Evolutionary conservation across 1,140 invertebrate species (phyloP), one percentile per base, ranked within the genome.

Genomic region (Pseudomyrmex flavicornis): DNA sequence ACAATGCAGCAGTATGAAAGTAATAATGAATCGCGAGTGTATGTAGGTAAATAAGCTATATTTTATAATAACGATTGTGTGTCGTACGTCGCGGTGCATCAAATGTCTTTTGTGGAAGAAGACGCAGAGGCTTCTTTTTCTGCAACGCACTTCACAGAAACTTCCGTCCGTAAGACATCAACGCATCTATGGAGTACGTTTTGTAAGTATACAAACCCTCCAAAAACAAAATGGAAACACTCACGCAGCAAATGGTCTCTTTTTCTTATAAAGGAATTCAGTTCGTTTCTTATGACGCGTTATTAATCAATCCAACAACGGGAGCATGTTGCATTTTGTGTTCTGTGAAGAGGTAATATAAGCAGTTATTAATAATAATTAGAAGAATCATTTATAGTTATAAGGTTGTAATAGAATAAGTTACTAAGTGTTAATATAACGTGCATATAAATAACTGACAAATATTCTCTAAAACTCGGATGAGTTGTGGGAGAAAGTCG

Each of bases 391-490:
- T 75, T 63, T 59, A 70, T 59, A 79, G 74, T 83, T 73, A 61
- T 65, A 69, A 7, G 73, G 63, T 58, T 65, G 59, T 74, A 82
- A 75, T 73, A 77, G 74, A 35, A 35, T 80, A 80, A 88, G 77
- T 87, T 83, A 35, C 35, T 74, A 73, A 86, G 46, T 63, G 68
- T 77, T 84, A 85, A 20, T 83, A 79, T 50, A 54, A 61, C 26
- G 80, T 59, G 56, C 9, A 15, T 50, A 52, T 77, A 35, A 35
- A 35, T 77, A 88, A 87, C 82, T 80, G 82, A 46, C 83, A 77
- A 83, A 65, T 88, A 85, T 17, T 69, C 52, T 79, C 56, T 83
- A 85, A 75, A 65, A 52, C 70, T 86, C 84, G 61, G 65, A 72
- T 62, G 59, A 48, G 54, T 56, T 17, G 5, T 35, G 75, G 58